Evolutionary conservation across 2,888 invertebrate genomes (phyloP).

Genomic region (Mellilla xanthometata): DNA sequence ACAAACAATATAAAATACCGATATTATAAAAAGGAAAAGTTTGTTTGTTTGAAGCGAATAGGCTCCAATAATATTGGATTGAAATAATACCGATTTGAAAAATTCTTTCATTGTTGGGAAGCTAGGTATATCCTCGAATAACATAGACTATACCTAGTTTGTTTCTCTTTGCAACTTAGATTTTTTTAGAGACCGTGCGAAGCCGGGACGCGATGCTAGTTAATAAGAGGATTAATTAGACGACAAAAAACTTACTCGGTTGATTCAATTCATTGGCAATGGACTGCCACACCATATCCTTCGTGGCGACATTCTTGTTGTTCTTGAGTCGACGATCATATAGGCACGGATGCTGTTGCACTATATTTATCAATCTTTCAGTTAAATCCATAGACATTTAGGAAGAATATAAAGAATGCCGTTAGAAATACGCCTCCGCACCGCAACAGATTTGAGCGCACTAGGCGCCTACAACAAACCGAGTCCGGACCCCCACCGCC

Average conservation of each 20-base stretch:
- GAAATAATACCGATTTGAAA: too few species aligned
- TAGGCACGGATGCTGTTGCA: conserved; percentile 12
- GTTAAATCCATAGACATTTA: conserved; percentile 6
- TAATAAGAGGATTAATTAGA: neutral
- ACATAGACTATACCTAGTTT: too few species aligned
- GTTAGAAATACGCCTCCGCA: conserved; percentile 4
- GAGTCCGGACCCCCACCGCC: conserved; percentile 8
- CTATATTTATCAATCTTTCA: conserved; percentile 5
- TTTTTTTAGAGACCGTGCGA: too few species aligned
- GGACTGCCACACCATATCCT: conserved; percentile 5
- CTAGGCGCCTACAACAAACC: neutral
- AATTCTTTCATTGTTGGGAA: too few species aligned
- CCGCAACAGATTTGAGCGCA: conserved; percentile 4
- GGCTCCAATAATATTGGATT: too few species aligned
- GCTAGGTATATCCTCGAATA: too few species aligned
- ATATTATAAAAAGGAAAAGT: too few species aligned
- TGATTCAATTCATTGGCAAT: conserved; percentile 17
- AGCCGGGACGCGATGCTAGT: too few species aligned
- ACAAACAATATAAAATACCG: too few species aligned
- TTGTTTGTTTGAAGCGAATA: too few species aligned
- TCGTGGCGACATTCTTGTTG: conserved; percentile 5
- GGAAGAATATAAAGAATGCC: neutral
- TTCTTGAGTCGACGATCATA: conserved; percentile 6
- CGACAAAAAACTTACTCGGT: neutral
- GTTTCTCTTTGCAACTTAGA: too few species aligned